Conservation (phyloP, 2,797 vertebrate species). For the Chrysocyon brachyurus region DNA sequence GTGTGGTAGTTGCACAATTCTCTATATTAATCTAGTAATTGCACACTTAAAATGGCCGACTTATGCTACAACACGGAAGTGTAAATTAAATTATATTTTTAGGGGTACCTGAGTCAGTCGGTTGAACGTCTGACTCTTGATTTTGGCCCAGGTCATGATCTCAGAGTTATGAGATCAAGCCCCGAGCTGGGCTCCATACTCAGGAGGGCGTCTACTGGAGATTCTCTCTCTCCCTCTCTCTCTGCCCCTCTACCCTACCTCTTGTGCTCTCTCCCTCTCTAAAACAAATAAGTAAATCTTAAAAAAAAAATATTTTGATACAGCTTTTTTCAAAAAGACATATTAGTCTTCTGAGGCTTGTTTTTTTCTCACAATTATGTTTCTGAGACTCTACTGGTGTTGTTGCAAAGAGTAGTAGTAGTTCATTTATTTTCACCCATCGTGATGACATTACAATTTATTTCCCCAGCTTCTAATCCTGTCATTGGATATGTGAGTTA, state of each 20-base stretch:
- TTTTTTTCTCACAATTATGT: background rate
- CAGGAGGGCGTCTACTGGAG: no score
- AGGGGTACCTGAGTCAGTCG: no score
- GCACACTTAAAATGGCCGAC: background rate
- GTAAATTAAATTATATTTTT: background rate
- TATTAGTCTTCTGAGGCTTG: background rate
- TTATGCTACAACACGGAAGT: background rate
- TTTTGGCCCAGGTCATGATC: no score
- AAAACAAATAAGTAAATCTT: no score
- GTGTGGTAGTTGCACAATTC: background rate
- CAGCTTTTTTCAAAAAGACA: background rate
- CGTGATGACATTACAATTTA: background rate
- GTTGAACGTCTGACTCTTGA: no score
- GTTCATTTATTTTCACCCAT: background rate
- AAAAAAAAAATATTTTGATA: background rate
- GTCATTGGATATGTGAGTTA: background rate
- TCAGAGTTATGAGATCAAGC: no score
- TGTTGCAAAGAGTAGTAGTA: background rate
- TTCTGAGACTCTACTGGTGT: background rate
- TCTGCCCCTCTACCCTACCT: no score
- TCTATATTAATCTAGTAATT: background rate
- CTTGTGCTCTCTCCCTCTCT: no score
- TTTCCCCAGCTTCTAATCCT: background rate
- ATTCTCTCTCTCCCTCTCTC: no score
- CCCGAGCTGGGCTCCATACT: no score